phyloP scores from a whole-genome alignment of 2,888 invertebrate genomes.

The Lycocerus yunnanus region DNA sequence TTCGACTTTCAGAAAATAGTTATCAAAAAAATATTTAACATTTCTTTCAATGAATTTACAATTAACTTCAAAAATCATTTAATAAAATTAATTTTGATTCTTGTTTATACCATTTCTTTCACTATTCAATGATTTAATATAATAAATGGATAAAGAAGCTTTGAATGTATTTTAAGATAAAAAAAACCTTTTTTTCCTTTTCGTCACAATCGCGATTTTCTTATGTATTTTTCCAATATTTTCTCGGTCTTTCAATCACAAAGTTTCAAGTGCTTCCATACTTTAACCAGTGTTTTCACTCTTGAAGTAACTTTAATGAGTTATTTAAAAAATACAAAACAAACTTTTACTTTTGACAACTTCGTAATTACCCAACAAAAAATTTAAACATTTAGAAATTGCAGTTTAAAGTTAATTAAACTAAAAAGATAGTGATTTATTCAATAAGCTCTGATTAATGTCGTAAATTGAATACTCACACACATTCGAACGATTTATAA shows the following conservation, averaged over 20 bases:
- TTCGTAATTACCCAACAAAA: background rate
- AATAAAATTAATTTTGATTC: too few species aligned
- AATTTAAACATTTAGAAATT: background rate
- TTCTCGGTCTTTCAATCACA: background rate
- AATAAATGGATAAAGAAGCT: background rate
- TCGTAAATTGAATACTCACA: constrained; percentile 16
- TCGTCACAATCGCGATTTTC: background rate
- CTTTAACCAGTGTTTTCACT: background rate
- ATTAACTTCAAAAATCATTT: too few species aligned
- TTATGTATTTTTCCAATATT: background rate
- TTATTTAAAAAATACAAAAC: background rate
- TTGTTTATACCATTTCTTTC: too few species aligned
- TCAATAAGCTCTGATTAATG: constrained; percentile 8
- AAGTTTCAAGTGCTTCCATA: background rate
- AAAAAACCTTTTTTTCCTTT: background rate
- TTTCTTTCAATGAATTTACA: too few species aligned
- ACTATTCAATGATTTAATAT: too few species aligned
- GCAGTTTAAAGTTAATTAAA: background rate
- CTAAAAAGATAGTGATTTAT: background rate
- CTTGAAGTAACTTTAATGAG: background rate
- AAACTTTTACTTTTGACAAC: background rate
- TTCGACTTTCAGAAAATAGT: too few species aligned
- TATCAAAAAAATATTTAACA: too few species aligned
- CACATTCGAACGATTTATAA: constrained; percentile 13
- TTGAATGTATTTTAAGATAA: background rate